Conservation (phyloP, 92 coral and sea anemone genomes). For the Desmophyllum pertusum region DNA sequence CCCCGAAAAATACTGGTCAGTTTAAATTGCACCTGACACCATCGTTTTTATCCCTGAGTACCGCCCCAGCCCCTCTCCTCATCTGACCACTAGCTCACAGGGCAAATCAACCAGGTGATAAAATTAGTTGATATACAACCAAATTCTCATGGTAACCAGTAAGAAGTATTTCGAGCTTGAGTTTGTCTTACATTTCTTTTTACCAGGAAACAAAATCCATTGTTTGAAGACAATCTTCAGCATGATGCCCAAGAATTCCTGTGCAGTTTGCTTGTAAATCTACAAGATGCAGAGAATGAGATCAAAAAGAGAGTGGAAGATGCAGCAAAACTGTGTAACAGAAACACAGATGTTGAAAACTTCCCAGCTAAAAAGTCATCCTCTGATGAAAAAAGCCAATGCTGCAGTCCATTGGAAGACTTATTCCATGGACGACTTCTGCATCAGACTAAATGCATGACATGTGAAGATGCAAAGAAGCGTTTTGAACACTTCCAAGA, state of each 20-base stretch:
- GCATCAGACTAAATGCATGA: constrained; percentile 89
- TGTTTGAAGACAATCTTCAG: constrained; percentile 85
- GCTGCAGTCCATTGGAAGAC: constrained; percentile 21
- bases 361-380: constrained; percentile 29
- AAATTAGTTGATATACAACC: too few relatives aligned
- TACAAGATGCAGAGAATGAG: constrained; percentile 73
- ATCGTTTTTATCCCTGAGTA: too few relatives aligned
- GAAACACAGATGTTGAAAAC: neutral
- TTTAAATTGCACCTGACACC: too few relatives aligned
- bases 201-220: constrained; percentile 74
- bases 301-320: constrained; percentile 43
- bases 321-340: neutral
- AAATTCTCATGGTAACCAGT: too few relatives aligned
- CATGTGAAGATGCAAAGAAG: constrained; percentile 87
- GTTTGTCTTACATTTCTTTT: neutral
- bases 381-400: neutral
- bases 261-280: constrained; percentile 74
- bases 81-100: too few relatives aligned
- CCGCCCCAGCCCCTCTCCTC: too few relatives aligned
- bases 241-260: constrained; percentile 99
- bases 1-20: too few relatives aligned
- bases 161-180: neutral
- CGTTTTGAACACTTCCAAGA: constrained; percentile 92
- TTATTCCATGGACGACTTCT: constrained; percentile 87
- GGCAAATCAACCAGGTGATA: too few relatives aligned